Evolutionary conservation across 2,797 vertebrate genomes (phyloP).

Genomic region (Acridotheres tristis): DNA sequence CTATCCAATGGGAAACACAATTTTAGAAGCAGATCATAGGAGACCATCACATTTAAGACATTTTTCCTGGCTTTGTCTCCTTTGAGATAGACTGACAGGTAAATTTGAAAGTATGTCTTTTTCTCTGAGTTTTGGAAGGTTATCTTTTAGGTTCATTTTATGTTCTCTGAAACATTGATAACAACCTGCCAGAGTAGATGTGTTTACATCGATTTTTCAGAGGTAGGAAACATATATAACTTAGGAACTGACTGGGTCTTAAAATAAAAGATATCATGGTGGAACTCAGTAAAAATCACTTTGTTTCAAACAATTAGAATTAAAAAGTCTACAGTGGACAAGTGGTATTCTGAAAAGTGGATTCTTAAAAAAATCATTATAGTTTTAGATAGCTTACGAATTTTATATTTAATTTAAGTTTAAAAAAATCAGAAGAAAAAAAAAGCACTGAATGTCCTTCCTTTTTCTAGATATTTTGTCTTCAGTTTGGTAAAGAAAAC

Average conservation of each 20-base stretch:
- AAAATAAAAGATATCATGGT: background rate
- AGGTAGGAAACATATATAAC: conserved; percentile 2
- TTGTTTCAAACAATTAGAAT: background rate
- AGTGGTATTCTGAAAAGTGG: background rate
- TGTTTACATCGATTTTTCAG: conserved; percentile 68
- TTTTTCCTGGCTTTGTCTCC: conserved; percentile 42
- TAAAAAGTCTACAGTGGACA: background rate
- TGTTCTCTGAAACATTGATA: conserved; percentile 72
- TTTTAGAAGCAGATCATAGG: conserved; percentile 59
- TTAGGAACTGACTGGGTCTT: conserved; percentile 8
- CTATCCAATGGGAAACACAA: conserved; percentile 36
- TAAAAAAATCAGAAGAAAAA: background rate
- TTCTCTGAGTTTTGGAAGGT: conserved; percentile 59
- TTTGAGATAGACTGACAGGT: conserved; percentile 50
- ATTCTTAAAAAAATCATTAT: background rate
- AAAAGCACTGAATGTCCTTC: background rate
- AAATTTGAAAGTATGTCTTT: conserved; percentile 59
- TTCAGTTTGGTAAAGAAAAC: background rate
- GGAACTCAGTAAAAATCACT: conserved; percentile 8
- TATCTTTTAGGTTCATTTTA: conserved; percentile 71
- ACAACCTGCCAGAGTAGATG: conserved; percentile 61
- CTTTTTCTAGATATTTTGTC: background rate
- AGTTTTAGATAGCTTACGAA: background rate
- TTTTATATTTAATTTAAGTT: background rate
- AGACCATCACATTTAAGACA: conserved; percentile 38